Conservation (phyloP, 2,888 invertebrate species). For the Seira ritae region DNA sequence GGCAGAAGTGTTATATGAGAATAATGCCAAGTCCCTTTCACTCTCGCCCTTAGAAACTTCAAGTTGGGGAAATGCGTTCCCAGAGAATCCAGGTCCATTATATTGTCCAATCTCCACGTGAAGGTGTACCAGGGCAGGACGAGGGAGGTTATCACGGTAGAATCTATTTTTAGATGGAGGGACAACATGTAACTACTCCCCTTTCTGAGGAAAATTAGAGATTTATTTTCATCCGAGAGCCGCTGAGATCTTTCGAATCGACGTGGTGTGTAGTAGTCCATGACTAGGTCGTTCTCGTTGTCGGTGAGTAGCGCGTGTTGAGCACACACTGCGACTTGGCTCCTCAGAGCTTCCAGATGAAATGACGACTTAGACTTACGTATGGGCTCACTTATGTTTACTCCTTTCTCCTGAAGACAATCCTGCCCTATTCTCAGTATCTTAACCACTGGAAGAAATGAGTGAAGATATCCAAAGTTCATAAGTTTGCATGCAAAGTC, state of each 20-base stretch:
- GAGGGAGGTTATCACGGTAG: constrained; percentile 21
- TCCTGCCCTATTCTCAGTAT: constrained; percentile 34
- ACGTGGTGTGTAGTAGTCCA: constrained; percentile 29
- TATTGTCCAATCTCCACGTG: constrained; percentile 40
- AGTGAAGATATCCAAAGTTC: constrained; percentile 39
- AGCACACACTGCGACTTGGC: too few species aligned
- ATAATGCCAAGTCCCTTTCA: constrained; percentile 48
- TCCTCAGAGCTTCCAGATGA: too few species aligned
- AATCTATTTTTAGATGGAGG: constrained; percentile 33
- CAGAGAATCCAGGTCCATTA: constrained; percentile 43
- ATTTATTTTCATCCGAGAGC: not conserved
- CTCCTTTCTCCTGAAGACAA: too few species aligned
- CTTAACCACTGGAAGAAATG: constrained; percentile 53
- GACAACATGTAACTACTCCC: constrained; percentile 12
- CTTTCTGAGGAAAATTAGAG: constrained; percentile 19
- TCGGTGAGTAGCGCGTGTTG: too few species aligned
- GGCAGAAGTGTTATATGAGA: constrained; percentile 25
- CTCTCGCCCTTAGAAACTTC: constrained; percentile 36
- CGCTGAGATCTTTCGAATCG: not conserved
- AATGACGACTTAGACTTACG: too few species aligned
- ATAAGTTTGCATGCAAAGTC: constrained; percentile 48
- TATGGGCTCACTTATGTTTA: too few species aligned
- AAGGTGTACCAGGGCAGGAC: constrained; percentile 53
- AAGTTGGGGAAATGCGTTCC: constrained; percentile 44
- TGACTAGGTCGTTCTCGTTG: not conserved